Evolutionary conservation across 2,888 invertebrate species (phyloP), one percentile per base, ranked within the genome.

Genomic region (Marronus borbonicus): DNA sequence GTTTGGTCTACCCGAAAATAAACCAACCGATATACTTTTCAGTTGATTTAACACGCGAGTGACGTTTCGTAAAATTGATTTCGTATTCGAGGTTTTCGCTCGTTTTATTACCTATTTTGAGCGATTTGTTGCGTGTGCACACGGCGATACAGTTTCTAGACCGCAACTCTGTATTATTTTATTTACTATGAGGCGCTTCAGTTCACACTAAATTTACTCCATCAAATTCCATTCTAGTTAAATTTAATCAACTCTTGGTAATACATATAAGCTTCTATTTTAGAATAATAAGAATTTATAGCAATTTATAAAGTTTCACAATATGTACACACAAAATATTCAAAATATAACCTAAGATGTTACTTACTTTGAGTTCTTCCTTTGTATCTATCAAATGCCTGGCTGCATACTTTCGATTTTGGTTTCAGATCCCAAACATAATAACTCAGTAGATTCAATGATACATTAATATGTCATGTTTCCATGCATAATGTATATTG

Each of bases 31-130:
- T 74, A 74, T 76, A 49, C 39, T 49, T 64, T 76, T 55, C 65
- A 52, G 10, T 28, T 50, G 76, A 76, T 76, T 76, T 76, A 76
- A 72, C 60, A 44, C 60, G 62, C 55, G 66, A 76, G 66, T 66
- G 66, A 66, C 76, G 72, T 74, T 74, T 68, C 60, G 60, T 60
- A 39, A 66, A 76, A 76, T 76, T 76, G 76, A 76, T 76, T 76
- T 76, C 66, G 76, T 39, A 66, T 74, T 39, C 20, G 49, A 60
- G 72, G 49, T 68, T 68, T 62, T 60, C 44, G 44, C 72, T 60
- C 60, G 20, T 60, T 74, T 74, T 74, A 74, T 60, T 60, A 44
- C 72, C 72, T 74, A 74, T 74, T 74, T 74, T 60, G 36, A 60
- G 62, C 72, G 72, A 49, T 60, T 74, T 60, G 60, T 60, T 74